A percentile compares a stretch with the other conserved stretches of the same genome.
phyloP scores from a whole-genome alignment of 2,113 vertebrate genomes.

The Ictalurus furcatus region DNA sequence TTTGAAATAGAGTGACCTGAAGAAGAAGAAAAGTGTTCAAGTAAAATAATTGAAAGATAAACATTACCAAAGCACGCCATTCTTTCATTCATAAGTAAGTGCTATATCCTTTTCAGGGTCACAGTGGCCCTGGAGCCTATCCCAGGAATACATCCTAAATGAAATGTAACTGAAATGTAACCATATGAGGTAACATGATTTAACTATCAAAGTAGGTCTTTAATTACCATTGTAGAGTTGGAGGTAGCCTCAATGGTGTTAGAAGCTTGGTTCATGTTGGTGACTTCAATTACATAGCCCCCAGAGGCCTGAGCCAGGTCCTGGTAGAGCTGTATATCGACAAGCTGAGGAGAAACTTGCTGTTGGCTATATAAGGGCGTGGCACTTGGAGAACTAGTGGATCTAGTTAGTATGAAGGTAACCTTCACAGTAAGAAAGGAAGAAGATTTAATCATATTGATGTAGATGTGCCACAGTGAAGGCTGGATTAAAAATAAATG shows the following conservation, averaged over 20 bases:
- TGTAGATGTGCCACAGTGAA: background rate
- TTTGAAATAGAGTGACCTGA: constrained; percentile 70
- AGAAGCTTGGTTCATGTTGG: constrained; percentile 57
- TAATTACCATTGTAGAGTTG: constrained; percentile 60
- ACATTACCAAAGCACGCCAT: no score
- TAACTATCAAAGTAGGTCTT: background rate
- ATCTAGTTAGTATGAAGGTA: constrained; percentile 66
- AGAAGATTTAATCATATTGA: background rate
- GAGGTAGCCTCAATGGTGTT: constrained; percentile 60
- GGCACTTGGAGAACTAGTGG: background rate
- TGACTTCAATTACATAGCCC: constrained; percentile 65
- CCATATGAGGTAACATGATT: background rate
- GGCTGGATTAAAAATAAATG: background rate
- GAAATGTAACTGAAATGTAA: background rate
- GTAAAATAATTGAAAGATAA: background rate
- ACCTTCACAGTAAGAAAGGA: constrained; percentile 55
- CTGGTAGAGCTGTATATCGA: constrained; percentile 57
- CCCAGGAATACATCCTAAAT: background rate
- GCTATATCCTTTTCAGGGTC: no score
- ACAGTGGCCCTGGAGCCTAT: no score
- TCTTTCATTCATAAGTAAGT: no score
- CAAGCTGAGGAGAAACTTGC: background rate
- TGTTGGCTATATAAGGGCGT: background rate
- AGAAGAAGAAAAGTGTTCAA: background rate
- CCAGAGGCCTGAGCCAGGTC: constrained; percentile 66